These are phyloP conservation scores for Capitulum mitella DNA, from an alignment of 2,888 invertebrate genomes.

Conservation along the genomic window DNA sequence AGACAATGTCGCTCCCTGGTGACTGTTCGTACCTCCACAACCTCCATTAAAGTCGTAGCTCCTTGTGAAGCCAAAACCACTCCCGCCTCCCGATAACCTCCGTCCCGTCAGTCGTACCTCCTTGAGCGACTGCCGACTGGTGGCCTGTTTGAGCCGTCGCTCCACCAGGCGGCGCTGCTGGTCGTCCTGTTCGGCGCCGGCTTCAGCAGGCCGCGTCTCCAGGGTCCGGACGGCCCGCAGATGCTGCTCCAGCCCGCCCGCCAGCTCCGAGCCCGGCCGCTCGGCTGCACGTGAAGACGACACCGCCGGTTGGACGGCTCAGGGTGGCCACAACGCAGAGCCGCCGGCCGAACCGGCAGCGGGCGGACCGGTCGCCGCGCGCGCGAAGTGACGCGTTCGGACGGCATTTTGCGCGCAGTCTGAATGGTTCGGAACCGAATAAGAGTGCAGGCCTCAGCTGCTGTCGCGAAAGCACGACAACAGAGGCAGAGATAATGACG, in stretches of 20 bases:
- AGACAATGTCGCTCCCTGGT: too few relatives aligned
- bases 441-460: too few relatives aligned
- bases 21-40: too few relatives aligned
- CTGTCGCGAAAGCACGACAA: too few relatives aligned
- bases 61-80: too few relatives aligned
- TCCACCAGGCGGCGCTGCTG: background rate
- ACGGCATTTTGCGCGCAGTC: too few relatives aligned
- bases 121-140: background rate
- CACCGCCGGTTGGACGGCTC: conserved; percentile 24
- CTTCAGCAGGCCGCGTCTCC: background rate
- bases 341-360: too few relatives aligned
- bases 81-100: background rate
- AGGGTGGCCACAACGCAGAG: too few relatives aligned
- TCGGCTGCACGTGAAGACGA: background rate
- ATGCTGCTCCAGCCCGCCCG: background rate
- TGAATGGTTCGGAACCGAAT: too few relatives aligned
- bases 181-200: background rate
- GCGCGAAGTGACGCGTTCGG: too few relatives aligned
- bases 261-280: background rate
- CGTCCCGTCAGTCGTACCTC: background rate
- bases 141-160: background rate
- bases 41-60: background rate
- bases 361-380: too few relatives aligned
- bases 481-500: too few relatives aligned
- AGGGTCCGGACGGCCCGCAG: background rate